Conservation (phyloP, 2,113 vertebrate species). For the Garra rufa region DNA sequence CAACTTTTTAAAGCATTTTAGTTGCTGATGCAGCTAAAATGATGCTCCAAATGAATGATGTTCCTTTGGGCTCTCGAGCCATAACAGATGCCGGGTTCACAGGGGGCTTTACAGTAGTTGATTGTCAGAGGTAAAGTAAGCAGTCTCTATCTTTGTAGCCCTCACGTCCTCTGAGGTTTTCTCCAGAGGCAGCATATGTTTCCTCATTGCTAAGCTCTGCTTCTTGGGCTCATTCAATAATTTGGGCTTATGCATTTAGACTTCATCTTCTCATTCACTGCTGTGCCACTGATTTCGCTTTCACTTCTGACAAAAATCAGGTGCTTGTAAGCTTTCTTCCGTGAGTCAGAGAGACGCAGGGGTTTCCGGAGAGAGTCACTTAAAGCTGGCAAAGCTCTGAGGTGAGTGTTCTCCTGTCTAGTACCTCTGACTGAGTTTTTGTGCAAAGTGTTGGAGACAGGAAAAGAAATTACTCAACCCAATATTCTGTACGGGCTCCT, state of each 20-base stretch:
- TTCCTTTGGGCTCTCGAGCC: slow-evolving; percentile 51
- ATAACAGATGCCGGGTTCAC: slow-evolving; percentile 56
- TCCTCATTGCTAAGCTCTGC: slow-evolving; percentile 13
- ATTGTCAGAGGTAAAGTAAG: slow-evolving; percentile 55
- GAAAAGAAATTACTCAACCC: slow-evolving; percentile 52
- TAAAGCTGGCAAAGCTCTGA: slow-evolving; percentile 2
- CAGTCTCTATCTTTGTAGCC: slow-evolving; percentile 40
- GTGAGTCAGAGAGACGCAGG: not conserved
- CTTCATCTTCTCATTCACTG: slow-evolving; percentile 1
- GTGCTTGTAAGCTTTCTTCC: slow-evolving; percentile 37
- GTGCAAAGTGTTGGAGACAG: slow-evolving; percentile 17
- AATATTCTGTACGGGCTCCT: slow-evolving; percentile 55
- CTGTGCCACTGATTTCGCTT: slow-evolving; percentile 19
- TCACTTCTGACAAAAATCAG: slow-evolving; percentile 19
- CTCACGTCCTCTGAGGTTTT: slow-evolving; percentile 34
- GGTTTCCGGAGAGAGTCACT: slow-evolving; percentile 12
- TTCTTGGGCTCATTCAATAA: slow-evolving; percentile 21
- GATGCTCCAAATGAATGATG: slow-evolving; percentile 31
- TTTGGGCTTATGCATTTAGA: not conserved
- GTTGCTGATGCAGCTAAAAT: slow-evolving; percentile 50
- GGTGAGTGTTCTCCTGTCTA: slow-evolving; percentile 36
- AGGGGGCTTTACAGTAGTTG: slow-evolving; percentile 48
- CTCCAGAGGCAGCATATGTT: slow-evolving; percentile 41
- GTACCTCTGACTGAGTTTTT: slow-evolving; percentile 19
- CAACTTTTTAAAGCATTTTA: slow-evolving; percentile 27